Conservation (phyloP, 2,113 vertebrate genomes). For the Numida meleagris region DNA sequence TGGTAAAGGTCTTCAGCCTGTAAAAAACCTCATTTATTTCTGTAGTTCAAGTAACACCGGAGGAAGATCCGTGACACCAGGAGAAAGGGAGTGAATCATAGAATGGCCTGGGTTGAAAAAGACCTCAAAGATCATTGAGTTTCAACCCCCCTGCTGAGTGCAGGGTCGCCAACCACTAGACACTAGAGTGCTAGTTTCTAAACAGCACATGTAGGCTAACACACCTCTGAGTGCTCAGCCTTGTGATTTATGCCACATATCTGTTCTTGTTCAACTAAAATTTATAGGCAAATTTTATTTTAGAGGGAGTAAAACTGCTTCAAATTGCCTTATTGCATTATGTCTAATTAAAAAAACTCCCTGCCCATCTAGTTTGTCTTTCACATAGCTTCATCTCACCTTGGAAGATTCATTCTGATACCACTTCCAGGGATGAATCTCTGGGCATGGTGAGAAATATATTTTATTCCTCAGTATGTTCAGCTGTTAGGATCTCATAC, state of each 20-base stretch:
- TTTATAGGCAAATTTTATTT: constrained; percentile 4
- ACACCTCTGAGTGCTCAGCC: background rate
- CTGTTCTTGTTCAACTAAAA: background rate
- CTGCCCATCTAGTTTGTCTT: background rate
- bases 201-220: background rate
- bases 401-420: background rate
- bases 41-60: background rate
- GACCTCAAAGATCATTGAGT: too few relatives aligned
- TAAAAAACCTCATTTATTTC: background rate
- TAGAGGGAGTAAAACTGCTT: background rate
- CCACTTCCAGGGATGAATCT: background rate
- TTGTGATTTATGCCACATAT: background rate
- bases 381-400: background rate
- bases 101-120: too few relatives aligned
- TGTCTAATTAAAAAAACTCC: background rate
- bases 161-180: too few relatives aligned
- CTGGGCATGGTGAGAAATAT: background rate
- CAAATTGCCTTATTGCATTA: background rate
- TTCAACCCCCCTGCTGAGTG: too few relatives aligned
- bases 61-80: background rate
- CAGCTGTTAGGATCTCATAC: background rate
- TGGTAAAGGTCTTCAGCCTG: background rate
- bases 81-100: background rate
- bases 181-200: background rate
- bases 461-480: background rate